Evolutionary conservation across 2,113 vertebrate species (phyloP), one percentile per base, ranked within the genome.

Genomic region (Pseudonaja textilis): DNA sequence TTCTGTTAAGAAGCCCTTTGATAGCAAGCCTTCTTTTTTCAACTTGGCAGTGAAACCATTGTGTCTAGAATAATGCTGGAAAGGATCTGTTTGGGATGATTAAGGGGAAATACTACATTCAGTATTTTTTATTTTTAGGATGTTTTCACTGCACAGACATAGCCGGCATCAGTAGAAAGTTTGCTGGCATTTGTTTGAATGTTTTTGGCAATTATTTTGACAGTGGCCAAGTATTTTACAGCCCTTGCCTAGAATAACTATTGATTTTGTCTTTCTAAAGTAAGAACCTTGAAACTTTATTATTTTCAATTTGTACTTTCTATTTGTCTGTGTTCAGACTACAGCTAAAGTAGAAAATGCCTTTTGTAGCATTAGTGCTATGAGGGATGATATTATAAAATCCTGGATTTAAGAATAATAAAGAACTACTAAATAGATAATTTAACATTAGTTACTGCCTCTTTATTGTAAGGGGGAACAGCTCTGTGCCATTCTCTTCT

Each of bases 301-400:
- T 55, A 52, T 47, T 8, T 4, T 42, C 1, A 16, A 5, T 85
- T 87, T 89, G 5, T 88, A 25, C 64, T 81, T 81, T 81, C 34
- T 81, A 42, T 81, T 93, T 92, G 90, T 87, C 93, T 95, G 91
- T 87, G 45, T 39, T 95, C 69, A 90, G 57, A 86, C 50, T 94
- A 25, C 25, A 56, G 23, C 1, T 74, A 10, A n/a, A 89, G 87
- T 90, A 89, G 86, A 93, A 91, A 93, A 93, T 20, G 89, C n/a
- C 9, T 25, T 91, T 95, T 50, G 74, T 69, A 93, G 52, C 89
- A 89, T 29, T 90, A 64, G 50, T 89, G 56, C 93, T 89, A 42
- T 39, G 64, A 74, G 56, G 94, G 93, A 89, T 29, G 14, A 34
- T 14, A 91, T 26, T 45, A 39, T 69, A 92, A 26, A 93, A 22